Percentiles rank a stretch among this genome's conserved stretches.
Evolutionary conservation across 2,888 invertebrate species (phyloP).

Genomic region (Cataglyphis livida): DNA sequence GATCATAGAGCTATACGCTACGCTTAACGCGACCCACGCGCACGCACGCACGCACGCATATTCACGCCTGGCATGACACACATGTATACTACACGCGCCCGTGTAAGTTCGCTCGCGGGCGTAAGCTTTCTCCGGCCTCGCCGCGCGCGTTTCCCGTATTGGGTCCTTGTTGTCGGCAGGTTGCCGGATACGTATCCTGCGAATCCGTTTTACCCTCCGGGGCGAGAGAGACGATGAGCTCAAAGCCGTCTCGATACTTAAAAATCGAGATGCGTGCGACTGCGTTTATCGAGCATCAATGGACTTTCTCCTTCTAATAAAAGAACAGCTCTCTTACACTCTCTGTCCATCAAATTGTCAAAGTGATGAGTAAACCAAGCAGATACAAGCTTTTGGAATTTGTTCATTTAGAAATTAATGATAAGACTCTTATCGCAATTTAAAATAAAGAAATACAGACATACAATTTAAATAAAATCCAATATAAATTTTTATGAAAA

Average conservation of each 20-base stretch:
- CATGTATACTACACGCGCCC: conserved; percentile 2
- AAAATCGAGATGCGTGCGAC: background rate
- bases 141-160: conserved; percentile 62
- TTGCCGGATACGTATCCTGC: conserved; percentile 73
- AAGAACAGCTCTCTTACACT: background rate
- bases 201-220: conserved; percentile 58
- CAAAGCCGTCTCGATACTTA: conserved; percentile 22
- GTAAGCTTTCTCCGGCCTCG: conserved; percentile 64
- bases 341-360: background rate
- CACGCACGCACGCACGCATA: conserved; percentile 55
- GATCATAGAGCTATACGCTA: conserved; percentile 79
- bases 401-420: background rate
- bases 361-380: background rate
- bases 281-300: conserved; percentile 23
- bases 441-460: background rate
- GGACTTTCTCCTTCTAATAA: background rate
- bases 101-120: conserved; percentile 35
- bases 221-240: conserved; percentile 35
- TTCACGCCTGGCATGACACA: conserved; percentile 26
- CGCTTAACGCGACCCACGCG: conserved; percentile 81
- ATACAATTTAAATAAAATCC: background rate
- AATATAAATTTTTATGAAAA: background rate
- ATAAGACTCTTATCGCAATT: background rate
- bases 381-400: background rate
- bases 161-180: conserved; percentile 76